Conservation (phyloP, 2,888 invertebrate genomes). For the Eupithecia centaureata region DNA sequence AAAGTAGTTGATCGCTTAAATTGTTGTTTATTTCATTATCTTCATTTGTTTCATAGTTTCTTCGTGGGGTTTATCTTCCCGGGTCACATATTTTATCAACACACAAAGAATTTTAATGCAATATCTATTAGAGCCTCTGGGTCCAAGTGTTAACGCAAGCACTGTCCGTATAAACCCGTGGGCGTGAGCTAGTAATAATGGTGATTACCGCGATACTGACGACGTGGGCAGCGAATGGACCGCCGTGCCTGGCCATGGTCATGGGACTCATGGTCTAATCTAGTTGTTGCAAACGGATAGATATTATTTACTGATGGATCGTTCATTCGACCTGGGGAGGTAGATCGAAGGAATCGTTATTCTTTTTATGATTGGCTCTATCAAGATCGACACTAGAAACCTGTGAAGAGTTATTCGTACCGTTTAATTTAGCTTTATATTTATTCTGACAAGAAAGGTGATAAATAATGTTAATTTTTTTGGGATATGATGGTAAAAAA, state of each 20-base stretch:
- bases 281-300: neutral
- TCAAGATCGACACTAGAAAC: neutral
- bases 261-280: neutral
- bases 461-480: no score
- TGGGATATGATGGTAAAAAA: no score
- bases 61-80: neutral
- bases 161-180: neutral
- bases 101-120: neutral
- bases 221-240: neutral
- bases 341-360: neutral
- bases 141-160: constrained; percentile 5
- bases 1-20: neutral
- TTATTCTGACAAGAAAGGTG: no score
- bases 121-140: neutral
- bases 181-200: constrained; percentile 5
- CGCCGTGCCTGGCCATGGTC: neutral
- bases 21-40: neutral
- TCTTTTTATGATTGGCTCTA: no score
- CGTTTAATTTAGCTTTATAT: no score
- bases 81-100: neutral
- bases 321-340: neutral
- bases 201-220: constrained; percentile 1
- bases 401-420: no score
- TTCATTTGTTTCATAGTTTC: neutral
- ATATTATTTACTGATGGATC: neutral